Conservation (phyloP, 2,888 invertebrate genomes). For the Pseudolycoriella hygida region DNA sequence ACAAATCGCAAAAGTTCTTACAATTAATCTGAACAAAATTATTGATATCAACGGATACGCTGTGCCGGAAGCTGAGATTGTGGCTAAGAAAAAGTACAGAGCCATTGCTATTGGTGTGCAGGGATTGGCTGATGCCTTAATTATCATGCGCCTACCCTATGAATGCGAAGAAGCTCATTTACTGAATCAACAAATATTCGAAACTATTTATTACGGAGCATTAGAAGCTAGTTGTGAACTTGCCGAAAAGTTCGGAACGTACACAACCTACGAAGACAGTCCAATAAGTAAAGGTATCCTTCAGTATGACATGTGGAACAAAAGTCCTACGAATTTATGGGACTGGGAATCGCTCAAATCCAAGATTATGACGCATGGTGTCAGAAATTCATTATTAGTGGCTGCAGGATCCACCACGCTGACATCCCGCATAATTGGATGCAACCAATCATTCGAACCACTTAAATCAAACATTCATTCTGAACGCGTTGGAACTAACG, state of each 20-base stretch:
- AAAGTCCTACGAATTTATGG: slow-evolving; percentile 71
- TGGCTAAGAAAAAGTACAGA: slow-evolving; percentile 64
- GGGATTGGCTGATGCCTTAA: slow-evolving; percentile 92
- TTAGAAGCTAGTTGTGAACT: slow-evolving; percentile 91
- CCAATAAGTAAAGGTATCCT: slow-evolving; percentile 91
- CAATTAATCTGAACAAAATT: slow-evolving; percentile 86
- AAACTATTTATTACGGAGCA: slow-evolving; percentile 95
- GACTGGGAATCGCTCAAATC: slow-evolving; percentile 71
- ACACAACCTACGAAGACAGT: slow-evolving; percentile 79
- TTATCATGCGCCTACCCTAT: slow-evolving; percentile 83
- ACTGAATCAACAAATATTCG: slow-evolving; percentile 91
- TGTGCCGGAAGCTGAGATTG: slow-evolving; percentile 66
- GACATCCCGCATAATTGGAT: slow-evolving; percentile 96
- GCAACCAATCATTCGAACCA: slow-evolving; percentile 96
- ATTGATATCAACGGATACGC: slow-evolving; percentile 96
- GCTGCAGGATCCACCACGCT: slow-evolving; percentile 99
- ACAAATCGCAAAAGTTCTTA: slow-evolving; percentile 75
- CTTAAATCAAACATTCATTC: slow-evolving; percentile 96
- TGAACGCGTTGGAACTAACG: slow-evolving; percentile 83
- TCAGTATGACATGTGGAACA: slow-evolving; percentile 97
- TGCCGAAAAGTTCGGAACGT: slow-evolving; percentile 66
- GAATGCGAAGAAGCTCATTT: slow-evolving; percentile 71
- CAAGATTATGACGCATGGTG: slow-evolving; percentile 73
- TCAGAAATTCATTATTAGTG: slow-evolving; percentile 81
- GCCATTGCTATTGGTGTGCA: slow-evolving; percentile 91